Percentiles rank a stretch among this genome's conserved stretches.
phyloP scores from a whole-genome alignment of 2,113 vertebrate species.

The Strix aluco region DNA sequence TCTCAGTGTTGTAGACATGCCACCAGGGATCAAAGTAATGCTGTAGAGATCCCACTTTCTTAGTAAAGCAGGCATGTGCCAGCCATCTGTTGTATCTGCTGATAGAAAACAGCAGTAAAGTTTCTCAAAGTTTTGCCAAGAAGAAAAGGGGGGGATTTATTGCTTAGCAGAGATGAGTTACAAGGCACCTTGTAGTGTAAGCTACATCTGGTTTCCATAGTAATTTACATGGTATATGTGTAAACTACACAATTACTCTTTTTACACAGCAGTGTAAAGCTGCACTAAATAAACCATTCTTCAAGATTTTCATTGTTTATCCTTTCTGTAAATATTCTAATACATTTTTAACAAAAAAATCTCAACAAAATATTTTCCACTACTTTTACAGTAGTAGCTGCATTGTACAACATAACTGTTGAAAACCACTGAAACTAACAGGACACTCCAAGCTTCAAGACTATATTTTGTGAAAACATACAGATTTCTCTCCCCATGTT shows the following conservation, averaged over 20 bases:
- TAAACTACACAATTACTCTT: constrained; percentile 67
- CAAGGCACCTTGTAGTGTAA: constrained; percentile 81
- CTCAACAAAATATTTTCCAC: neutral
- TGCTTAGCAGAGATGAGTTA: constrained; percentile 80
- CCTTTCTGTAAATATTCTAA: constrained; percentile 5
- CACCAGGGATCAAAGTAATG: constrained; percentile 83
- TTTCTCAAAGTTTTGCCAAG: constrained; percentile 81
- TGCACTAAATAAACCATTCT: constrained; percentile 21
- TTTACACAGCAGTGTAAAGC: constrained; percentile 41
- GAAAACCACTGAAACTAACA: neutral
- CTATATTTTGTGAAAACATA: neutral
- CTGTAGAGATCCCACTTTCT: constrained; percentile 78
- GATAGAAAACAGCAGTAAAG: constrained; percentile 86
- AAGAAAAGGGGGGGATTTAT: constrained; percentile 72
- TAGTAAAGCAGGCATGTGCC: constrained; percentile 84
- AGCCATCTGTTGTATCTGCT: constrained; percentile 87
- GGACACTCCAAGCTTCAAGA: neutral
- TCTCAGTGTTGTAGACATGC: constrained; percentile 82
- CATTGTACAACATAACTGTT: neutral
- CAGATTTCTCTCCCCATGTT: neutral
- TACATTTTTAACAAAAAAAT: constrained; percentile 15
- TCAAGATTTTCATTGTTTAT: constrained; percentile 22
- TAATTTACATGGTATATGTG: constrained; percentile 70
- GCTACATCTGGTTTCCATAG: constrained; percentile 79
- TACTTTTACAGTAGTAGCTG: neutral